Evolutionary conservation across 2,797 vertebrate species (phyloP), one percentile per base, ranked within the genome.

Genomic region (Poeciliopsis presidionis): DNA sequence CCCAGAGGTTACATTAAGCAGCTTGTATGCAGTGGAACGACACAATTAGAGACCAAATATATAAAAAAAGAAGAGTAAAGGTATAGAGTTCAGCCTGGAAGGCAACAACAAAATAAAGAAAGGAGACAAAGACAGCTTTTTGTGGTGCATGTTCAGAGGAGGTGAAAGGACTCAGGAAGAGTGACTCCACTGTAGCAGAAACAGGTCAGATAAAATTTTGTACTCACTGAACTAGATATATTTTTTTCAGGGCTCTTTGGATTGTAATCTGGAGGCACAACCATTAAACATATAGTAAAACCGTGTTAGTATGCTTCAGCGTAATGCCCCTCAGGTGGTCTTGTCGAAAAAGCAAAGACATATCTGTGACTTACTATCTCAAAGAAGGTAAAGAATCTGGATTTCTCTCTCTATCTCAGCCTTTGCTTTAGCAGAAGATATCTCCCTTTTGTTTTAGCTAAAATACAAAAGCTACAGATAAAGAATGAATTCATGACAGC

Each of bases 1-100:
- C 78, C 93, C 93, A 8, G 82, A 88, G 91, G 92, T 91, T 80
- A 93, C 86, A 92, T 93, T 92, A 93, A 89, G 88, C 81, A 88
- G 86, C 90, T 92, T 93, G 90, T 88, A 84, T 88, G 88, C 80
- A 74, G 82, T 46, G 80, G 87, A 74, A 89, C 72, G 74, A 86
- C 72, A 73, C 77, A 83, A 72, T 78, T 80, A 84, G 75, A 84
- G 86, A 51, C n/a, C 46, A 69, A 36, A 43, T 71, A 16, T 73
- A 77, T 83, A 82, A 45, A 45, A 45, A 45, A 45, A 9, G 8
- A 45, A 45, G 43, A 13, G 69, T 74, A 8, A 47, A 81, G 41
- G 6, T 0, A 59, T 25, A 59, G 33, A 83, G 81, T 82, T 81
- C 59, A 77, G 81, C 85, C 47, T 76, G 30, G 33, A 49, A 87